phyloP scores from a whole-genome alignment of 2,888 invertebrate genomes.

The Volucella inflata region DNA sequence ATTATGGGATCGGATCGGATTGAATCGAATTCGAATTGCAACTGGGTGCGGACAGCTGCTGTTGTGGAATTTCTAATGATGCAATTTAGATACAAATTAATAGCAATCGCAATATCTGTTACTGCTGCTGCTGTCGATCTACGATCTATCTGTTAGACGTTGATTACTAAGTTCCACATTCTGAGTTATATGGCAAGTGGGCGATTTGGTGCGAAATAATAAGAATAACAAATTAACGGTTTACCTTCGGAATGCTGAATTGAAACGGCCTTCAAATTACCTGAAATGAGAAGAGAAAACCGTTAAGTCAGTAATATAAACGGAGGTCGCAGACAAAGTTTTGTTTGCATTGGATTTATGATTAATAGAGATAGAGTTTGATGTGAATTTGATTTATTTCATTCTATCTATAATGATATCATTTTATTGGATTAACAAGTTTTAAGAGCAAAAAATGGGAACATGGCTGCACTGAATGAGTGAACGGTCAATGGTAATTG shows the following conservation, averaged over 20 bases:
- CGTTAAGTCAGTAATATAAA: conserved; percentile 32
- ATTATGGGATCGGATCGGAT: conserved; percentile 45
- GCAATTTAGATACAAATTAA: conserved; percentile 55
- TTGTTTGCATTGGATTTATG: conserved; percentile 38
- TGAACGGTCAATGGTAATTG: not conserved
- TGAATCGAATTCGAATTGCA: conserved; percentile 1
- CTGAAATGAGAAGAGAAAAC: conserved; percentile 44
- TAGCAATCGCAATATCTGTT: conserved; percentile 31
- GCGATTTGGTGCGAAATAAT: conserved; percentile 13
- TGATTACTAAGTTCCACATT: conserved; percentile 27
- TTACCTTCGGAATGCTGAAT: conserved; percentile 57
- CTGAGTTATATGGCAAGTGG: conserved; percentile 13
- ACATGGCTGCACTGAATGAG: not conserved
- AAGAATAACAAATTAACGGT: conserved; percentile 34
- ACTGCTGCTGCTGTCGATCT: conserved; percentile 7
- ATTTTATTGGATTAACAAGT: not conserved
- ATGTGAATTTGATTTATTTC: not conserved
- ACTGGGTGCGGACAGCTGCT: conserved; percentile 65
- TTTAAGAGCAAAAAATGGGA: too few relatives aligned
- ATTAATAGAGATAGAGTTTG: conserved; percentile 33
- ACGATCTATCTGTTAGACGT: conserved; percentile 2
- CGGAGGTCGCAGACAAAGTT: conserved; percentile 26
- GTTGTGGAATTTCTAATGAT: conserved; percentile 29
- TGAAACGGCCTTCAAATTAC: conserved; percentile 58
- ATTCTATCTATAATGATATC: not conserved